Base-by-base conservation (phyloP, 2,797 vertebrate genomes). In the Thamnophis elegans region DNA sequence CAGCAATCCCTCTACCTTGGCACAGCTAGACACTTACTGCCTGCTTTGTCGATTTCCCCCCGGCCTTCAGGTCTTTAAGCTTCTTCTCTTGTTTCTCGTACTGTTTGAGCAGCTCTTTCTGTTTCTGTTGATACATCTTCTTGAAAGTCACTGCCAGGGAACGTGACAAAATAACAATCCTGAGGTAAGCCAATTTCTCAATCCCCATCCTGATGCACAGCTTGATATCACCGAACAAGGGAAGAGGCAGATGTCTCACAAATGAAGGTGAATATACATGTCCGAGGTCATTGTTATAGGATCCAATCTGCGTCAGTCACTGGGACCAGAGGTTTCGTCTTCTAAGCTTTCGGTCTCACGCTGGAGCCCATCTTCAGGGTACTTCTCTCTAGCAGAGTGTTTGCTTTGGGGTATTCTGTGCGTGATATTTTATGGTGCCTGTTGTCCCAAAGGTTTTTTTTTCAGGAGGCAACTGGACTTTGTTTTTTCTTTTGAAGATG, bases 41-140 rank as follows among this genome's bases (percentile, higher is more conserved):
- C 96, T 99, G 99, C 94, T 99, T 99, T 87, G 98, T 98, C 92
- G 99, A 99, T 94, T 99, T 99, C 68, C 99, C 99, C 0, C 99
- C 99, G 0, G 99, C 98, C 94, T 99, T 99, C 47, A 99, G 97
- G 6, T 99, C 99, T 87, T 98, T 98, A 4, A 99, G 98, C 92
- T 98, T 99, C 95, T 99, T 99, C 96, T 99, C 99, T 95, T 99
- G 99, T 91, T 99, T 99, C 93, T 99, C 99, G 0, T 99, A 99
- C 94, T 99, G 99, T 91, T 99, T 99, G 93, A 98, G 98, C 68
- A 99, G 96, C 87, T 99, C 99, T 56, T 99, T 99, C 97, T 99
- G 99, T 95, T 99, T 99, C 94, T 99, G 99, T 91, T 98, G 97
- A 51, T 99, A 99, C 99, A 99, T 99, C 97, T 99, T 99, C 98